Evolutionary conservation across 2,113 vertebrate species (phyloP).

Genomic region (Dasyornis broadbenti): DNA sequence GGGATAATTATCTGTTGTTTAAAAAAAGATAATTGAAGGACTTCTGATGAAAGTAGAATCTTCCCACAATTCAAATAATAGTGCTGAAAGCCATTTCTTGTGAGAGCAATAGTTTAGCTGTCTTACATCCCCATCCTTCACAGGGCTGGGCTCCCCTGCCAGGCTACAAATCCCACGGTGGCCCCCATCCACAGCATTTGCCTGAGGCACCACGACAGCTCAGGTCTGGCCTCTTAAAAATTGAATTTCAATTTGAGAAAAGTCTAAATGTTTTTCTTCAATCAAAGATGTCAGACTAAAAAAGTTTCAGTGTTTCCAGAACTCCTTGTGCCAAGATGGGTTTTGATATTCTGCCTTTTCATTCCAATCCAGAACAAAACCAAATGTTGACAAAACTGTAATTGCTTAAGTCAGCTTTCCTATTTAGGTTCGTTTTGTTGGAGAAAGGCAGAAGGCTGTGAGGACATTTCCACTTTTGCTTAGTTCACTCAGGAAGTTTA

Average conservation of each 20-base stretch:
- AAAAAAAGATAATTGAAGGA: slow-evolving; percentile 1
- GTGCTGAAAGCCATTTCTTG: slow-evolving; percentile 41
- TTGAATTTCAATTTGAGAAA: slow-evolving; percentile 35
- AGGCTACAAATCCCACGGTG: slow-evolving; percentile 25
- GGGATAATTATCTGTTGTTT: slow-evolving; percentile 15
- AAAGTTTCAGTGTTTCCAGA: background rate
- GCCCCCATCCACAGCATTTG: background rate
- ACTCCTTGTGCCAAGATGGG: background rate
- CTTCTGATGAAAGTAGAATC: background rate
- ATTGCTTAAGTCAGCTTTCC: slow-evolving; percentile 17
- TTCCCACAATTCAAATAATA: slow-evolving; percentile 11
- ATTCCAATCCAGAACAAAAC: background rate
- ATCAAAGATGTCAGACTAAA: slow-evolving; percentile 16
- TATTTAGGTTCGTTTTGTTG: background rate
- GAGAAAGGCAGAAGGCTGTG: background rate
- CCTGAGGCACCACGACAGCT: background rate
- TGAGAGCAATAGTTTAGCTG: slow-evolving; percentile 27
- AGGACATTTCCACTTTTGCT: background rate
- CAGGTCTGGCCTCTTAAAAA: background rate
- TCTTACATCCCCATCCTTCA: slow-evolving; percentile 9
- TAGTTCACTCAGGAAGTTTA: background rate
- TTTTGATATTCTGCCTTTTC: slow-evolving; percentile 16
- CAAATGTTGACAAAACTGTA: slow-evolving; percentile 23
- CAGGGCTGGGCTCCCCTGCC: background rate
- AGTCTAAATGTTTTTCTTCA: slow-evolving; percentile 44